Conservation (phyloP, 2,113 vertebrate species). For the Vanacampus margaritifer region DNA sequence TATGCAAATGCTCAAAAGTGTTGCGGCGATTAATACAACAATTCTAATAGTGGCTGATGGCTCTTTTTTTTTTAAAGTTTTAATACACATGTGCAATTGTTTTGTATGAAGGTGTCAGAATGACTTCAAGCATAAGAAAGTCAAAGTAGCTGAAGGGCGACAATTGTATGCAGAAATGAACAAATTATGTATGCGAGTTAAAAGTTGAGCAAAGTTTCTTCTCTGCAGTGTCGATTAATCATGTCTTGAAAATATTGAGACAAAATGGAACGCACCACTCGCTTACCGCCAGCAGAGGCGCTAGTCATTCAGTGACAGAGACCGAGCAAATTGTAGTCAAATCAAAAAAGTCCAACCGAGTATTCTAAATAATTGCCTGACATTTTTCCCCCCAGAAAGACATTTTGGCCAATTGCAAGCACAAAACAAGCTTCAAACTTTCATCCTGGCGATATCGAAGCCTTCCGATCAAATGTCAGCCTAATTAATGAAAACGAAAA, state of each 20-base stretch:
- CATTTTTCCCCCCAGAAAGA: too few species aligned
- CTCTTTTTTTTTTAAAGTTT: neutral
- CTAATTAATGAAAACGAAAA: constrained; percentile 61
- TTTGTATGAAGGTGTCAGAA: neutral
- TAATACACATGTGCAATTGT: neutral
- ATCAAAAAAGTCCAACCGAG: too few species aligned
- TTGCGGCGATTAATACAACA: constrained; percentile 1
- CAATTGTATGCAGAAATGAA: neutral
- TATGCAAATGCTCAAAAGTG: constrained; percentile 8
- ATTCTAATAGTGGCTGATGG: neutral
- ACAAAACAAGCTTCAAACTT: neutral
- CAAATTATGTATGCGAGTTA: neutral
- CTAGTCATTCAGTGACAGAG: too few species aligned
- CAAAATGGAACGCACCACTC: too few species aligned
- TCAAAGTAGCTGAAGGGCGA: neutral
- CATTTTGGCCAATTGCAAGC: neutral
- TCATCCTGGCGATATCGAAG: constrained; percentile 47
- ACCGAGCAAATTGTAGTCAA: too few species aligned
- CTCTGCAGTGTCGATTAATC: neutral
- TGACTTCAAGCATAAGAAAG: neutral
- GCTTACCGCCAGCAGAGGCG: too few species aligned
- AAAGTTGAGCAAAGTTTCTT: neutral
- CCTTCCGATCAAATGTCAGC: constrained; percentile 59
- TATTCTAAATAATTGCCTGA: too few species aligned
- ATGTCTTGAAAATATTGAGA: neutral